phyloP scores from a whole-genome alignment of 2,113 vertebrate genomes.

The Lasiurus borealis region DNA sequence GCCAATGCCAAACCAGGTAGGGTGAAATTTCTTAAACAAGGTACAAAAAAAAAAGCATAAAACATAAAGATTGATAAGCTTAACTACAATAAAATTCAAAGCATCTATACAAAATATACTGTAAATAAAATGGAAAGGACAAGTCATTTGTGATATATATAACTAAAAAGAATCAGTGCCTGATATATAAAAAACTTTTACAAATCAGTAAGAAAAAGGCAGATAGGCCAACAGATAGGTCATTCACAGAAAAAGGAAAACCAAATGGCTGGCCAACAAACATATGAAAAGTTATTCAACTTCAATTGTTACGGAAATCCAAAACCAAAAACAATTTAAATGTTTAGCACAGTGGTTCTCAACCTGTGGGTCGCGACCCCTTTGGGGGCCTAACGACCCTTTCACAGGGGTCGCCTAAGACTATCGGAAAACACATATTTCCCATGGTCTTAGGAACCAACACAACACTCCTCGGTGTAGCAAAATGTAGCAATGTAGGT shows the following conservation, averaged over 20 bases:
- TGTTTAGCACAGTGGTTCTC: background rate
- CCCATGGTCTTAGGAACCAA: too few relatives aligned
- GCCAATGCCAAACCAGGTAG: too few relatives aligned
- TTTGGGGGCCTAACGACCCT: too few relatives aligned
- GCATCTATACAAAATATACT: background rate
- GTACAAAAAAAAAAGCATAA: background rate
- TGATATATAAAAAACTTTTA: background rate
- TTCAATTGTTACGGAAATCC: background rate
- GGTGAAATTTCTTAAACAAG: slow-evolving; percentile 18
- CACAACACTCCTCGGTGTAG: too few relatives aligned
- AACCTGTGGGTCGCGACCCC: too few relatives aligned
- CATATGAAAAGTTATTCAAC: slow-evolving; percentile 8
- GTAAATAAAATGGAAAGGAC: slow-evolving; percentile 11
- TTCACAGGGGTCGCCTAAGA: too few relatives aligned
- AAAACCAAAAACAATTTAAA: slow-evolving; percentile 21
- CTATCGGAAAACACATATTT: too few relatives aligned
- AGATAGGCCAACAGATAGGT: background rate
- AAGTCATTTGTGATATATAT: background rate
- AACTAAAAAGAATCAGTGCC: slow-evolving; percentile 25
- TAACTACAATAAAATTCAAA: slow-evolving; percentile 46
- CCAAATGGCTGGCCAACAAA: background rate
- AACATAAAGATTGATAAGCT: background rate
- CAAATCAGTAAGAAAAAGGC: slow-evolving; percentile 10
- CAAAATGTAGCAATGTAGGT: too few relatives aligned
- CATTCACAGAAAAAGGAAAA: slow-evolving; percentile 36